A percentile compares a stretch with the other conserved stretches of the same genome.
Evolutionary conservation across 1,140 invertebrate species (phyloP).

Genomic region (Leguminivora glycinivorella): DNA sequence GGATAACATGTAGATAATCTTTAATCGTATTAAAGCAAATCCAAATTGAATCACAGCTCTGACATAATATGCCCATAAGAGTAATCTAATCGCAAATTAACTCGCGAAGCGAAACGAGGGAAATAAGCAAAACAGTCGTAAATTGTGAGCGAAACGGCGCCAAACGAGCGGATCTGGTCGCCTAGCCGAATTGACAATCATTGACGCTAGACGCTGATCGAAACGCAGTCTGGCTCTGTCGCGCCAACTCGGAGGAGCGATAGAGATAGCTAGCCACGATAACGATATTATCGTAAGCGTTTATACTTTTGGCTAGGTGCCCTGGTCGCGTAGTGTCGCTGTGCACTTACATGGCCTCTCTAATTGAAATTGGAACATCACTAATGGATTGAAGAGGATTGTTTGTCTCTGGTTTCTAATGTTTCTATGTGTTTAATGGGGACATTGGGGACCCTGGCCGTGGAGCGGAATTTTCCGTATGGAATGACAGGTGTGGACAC

Average conservation of each 20-base stretch:
- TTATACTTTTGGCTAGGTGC: too few species aligned
- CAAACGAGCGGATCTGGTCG: neutral
- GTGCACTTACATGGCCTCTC: slow-evolving; percentile 29
- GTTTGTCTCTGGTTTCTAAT: slow-evolving; percentile 11
- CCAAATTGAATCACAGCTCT: slow-evolving; percentile 8
- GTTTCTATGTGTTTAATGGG: slow-evolving; percentile 6
- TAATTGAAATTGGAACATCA: slow-evolving; percentile 29
- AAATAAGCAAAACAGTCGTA: slow-evolving; percentile 25
- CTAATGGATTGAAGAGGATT: slow-evolving; percentile 23
- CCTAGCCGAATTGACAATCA: too few species aligned
- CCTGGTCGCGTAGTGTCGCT: slow-evolving; percentile 1
- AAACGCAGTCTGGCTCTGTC: too few species aligned
- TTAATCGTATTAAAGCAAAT: neutral
- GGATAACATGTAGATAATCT: neutral
- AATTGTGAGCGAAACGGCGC: slow-evolving; percentile 20
- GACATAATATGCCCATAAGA: slow-evolving; percentile 13
- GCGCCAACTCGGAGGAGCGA: too few species aligned
- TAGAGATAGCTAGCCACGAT: too few species aligned
- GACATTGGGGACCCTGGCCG: too few species aligned
- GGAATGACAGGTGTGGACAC: too few species aligned
- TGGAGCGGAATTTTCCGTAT: too few species aligned
- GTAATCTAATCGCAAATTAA: slow-evolving; percentile 20
- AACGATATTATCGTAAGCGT: too few species aligned
- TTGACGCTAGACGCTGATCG: too few species aligned
- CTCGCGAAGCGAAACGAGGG: neutral